Conservation (phyloP, 2,888 invertebrate genomes). For the Achlya flavicornis region DNA sequence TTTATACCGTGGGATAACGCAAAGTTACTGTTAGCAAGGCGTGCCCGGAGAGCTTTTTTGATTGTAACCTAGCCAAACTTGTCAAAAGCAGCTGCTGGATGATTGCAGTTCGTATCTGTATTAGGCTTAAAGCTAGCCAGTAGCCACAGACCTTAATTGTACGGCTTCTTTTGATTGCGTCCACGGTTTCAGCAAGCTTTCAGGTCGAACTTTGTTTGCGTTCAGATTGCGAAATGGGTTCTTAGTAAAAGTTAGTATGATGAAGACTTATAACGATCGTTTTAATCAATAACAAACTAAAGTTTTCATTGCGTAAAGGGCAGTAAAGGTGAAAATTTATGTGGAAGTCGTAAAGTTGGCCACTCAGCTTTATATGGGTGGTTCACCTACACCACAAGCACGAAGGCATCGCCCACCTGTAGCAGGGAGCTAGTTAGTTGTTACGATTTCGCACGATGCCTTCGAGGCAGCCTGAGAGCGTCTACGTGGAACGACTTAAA, state of each 20-base stretch:
- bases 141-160: not conserved
- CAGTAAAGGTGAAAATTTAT: constrained; percentile 54
- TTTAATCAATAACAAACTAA: constrained; percentile 17
- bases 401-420: constrained; percentile 54
- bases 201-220: not conserved
- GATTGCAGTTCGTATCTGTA: not conserved
- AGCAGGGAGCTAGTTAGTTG: constrained; percentile 37
- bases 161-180: not conserved
- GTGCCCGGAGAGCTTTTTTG: no score
- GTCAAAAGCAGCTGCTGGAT: no score
- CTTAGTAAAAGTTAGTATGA: not conserved
- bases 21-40: no score
- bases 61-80: no score
- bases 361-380: constrained; percentile 34
- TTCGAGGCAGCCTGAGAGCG: constrained; percentile 41
- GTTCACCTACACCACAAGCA: constrained; percentile 14
- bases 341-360: constrained; percentile 48
- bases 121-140: constrained; percentile 27
- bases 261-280: not conserved
- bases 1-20: no score
- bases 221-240: not conserved
- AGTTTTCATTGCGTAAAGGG: constrained; percentile 38
- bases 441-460: constrained; percentile 36
- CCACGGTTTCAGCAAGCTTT: not conserved
- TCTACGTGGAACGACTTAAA: constrained; percentile 53